Evolutionary conservation across 2,888 invertebrate genomes (phyloP).

Genomic region (Pristionchus arcanus): DNA sequence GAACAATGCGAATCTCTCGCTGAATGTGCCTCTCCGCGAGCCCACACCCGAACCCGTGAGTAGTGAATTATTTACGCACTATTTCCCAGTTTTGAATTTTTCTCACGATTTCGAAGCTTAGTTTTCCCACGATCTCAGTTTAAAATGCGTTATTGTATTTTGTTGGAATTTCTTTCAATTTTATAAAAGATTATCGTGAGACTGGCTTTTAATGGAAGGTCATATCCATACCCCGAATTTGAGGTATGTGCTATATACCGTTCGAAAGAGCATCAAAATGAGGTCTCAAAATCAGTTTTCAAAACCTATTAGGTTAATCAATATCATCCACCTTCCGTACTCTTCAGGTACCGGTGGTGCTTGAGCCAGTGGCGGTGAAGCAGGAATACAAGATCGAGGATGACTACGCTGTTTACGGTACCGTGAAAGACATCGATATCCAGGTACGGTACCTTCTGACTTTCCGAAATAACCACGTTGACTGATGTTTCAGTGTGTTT

Average conservation of each 20-base stretch:
- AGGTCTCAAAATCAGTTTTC: no score
- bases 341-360: slow-evolving; percentile 14
- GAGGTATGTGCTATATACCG: no score
- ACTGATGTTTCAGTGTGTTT: not conserved
- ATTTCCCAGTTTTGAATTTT: not conserved
- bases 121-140: not conserved
- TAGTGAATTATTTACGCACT: not conserved
- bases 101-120: not conserved
- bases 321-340: not conserved
- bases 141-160: not conserved
- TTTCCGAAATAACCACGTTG: not conserved
- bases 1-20: slow-evolving; percentile 18
- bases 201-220: no score
- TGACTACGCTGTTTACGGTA: slow-evolving; percentile 7
- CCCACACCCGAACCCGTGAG: slow-evolving; percentile 64
- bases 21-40: slow-evolving; percentile 64
- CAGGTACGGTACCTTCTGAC: slow-evolving; percentile 2
- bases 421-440: slow-evolving; percentile 51
- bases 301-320: no score
- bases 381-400: slow-evolving; percentile 41
- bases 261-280: no score
- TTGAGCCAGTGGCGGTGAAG: not conserved
- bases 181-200: no score
- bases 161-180: no score
- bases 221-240: no score